These are phyloP conservation scores for Proisotoma minuta DNA, from an alignment of 2,888 invertebrate species.

Conservation along the genomic window DNA sequence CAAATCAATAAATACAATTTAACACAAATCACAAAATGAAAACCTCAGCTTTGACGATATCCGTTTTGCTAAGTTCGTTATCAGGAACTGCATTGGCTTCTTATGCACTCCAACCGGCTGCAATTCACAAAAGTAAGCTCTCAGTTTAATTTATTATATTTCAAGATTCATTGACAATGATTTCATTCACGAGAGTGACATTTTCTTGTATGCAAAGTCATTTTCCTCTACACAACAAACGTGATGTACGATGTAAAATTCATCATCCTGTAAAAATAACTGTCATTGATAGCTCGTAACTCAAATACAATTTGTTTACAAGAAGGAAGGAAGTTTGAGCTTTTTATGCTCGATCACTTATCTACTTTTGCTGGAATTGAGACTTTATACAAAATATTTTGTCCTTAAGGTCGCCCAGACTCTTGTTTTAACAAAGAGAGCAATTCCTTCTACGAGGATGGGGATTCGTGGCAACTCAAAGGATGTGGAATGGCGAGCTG, in stretches of 20 bases:
- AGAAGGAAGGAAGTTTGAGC: too few relatives aligned
- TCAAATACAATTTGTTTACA: too few relatives aligned
- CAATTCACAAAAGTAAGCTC: slow-evolving; percentile 42
- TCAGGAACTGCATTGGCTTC: slow-evolving; percentile 38
- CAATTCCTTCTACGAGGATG: slow-evolving; percentile 38
- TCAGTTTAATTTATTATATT: not conserved
- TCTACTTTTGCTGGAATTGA: not conserved
- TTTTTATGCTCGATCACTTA: too few relatives aligned
- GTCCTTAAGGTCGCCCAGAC: slow-evolving; percentile 40
- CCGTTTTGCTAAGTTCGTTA: slow-evolving; percentile 28
- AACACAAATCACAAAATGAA: too few relatives aligned
- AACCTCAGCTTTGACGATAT: slow-evolving; percentile 8
- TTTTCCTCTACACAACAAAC: too few relatives aligned
- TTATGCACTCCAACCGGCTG: slow-evolving; percentile 41
- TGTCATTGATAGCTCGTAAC: too few relatives aligned
- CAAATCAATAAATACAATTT: too few relatives aligned
- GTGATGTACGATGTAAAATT: not conserved
- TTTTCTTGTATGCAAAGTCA: too few relatives aligned
- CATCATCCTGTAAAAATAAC: not conserved
- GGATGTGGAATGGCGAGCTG: slow-evolving; percentile 41
- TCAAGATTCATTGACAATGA: not conserved
- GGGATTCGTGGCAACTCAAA: slow-evolving; percentile 43
- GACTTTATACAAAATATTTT: slow-evolving; percentile 1
- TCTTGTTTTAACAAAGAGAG: slow-evolving; percentile 37
- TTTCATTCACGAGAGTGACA: not conserved